A percentile compares a stretch with the other conserved stretches of the same genome.
phyloP scores from a whole-genome alignment of 2,797 vertebrate species.

The Octomys mimax region DNA sequence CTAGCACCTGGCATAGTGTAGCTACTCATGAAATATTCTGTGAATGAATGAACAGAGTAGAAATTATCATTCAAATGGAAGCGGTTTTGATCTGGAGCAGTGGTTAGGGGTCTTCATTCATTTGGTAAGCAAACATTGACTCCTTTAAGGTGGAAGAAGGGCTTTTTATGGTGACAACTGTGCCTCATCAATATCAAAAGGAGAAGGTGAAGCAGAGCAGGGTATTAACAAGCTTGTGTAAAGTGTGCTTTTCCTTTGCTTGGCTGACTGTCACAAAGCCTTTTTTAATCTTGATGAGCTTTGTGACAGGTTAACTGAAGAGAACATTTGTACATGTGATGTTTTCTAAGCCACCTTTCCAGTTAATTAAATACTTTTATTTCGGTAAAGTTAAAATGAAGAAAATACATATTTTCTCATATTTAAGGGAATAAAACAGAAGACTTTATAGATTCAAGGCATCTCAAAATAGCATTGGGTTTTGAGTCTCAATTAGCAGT shows the following conservation, averaged over 20 bases:
- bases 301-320: slow-evolving; percentile 64
- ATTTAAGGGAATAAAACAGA: slow-evolving; percentile 15
- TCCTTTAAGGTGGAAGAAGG: not conserved
- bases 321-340: slow-evolving; percentile 60
- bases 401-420: not conserved
- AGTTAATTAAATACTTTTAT: slow-evolving; percentile 77
- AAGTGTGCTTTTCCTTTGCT: slow-evolving; percentile 53
- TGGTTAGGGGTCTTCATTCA: slow-evolving; percentile 46
- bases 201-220: slow-evolving; percentile 24
- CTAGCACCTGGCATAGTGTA: not conserved
- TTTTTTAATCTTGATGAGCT: slow-evolving; percentile 66
- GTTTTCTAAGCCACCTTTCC: slow-evolving; percentile 55
- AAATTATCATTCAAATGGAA: slow-evolving; percentile 52
- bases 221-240: slow-evolving; percentile 34
- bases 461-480: not conserved
- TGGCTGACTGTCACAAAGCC: slow-evolving; percentile 45
- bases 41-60: not conserved
- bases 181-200: slow-evolving; percentile 18
- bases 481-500: not conserved
- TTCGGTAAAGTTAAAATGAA: slow-evolving; percentile 80
- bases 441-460: slow-evolving; percentile 59
- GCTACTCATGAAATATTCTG: not conserved
- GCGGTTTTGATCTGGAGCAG: slow-evolving; percentile 43
- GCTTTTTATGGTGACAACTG: not conserved
- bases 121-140: slow-evolving; percentile 38